Evolutionary conservation across 1,140 invertebrate genomes (phyloP).

Genomic region (Alviniconcha marisindica): DNA sequence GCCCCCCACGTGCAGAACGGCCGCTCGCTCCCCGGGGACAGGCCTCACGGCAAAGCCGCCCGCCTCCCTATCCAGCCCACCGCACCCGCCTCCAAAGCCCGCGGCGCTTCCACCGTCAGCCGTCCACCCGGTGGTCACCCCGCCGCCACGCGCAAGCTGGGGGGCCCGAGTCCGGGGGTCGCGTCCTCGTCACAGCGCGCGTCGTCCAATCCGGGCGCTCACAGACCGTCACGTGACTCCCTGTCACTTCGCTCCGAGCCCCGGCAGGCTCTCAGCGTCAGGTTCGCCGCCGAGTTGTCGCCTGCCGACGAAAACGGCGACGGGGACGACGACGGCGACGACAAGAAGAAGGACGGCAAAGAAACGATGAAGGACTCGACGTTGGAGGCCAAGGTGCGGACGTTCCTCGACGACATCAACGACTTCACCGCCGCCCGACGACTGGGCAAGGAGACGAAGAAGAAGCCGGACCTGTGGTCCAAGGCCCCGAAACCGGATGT

Average conservation of each 20-base stretch:
- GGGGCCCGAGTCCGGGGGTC: no score
- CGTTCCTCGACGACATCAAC: constrained; percentile 35
- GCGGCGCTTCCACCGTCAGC: background rate
- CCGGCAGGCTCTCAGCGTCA: background rate
- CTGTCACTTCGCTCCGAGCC: background rate
- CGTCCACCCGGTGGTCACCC: background rate
- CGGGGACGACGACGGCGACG: background rate
- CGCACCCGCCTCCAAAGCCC: background rate
- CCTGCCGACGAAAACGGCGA: no score
- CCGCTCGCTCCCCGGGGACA: background rate
- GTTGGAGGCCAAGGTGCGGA: constrained; percentile 23
- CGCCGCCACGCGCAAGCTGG: background rate
- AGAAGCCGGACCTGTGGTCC: background rate
- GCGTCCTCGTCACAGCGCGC: no score
- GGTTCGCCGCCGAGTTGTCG: background rate
- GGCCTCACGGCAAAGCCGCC: background rate
- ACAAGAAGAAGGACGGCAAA: background rate
- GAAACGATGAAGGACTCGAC: background rate
- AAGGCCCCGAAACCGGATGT: background rate
- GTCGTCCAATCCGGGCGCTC: background rate
- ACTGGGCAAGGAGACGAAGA: background rate
- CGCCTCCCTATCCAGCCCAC: background rate
- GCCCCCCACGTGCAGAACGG: background rate
- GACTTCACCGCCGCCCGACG: constrained; percentile 29
- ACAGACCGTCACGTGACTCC: background rate